phyloP scores from a whole-genome alignment of 2,113 vertebrate species.

The Amblyopsis rosae region DNA sequence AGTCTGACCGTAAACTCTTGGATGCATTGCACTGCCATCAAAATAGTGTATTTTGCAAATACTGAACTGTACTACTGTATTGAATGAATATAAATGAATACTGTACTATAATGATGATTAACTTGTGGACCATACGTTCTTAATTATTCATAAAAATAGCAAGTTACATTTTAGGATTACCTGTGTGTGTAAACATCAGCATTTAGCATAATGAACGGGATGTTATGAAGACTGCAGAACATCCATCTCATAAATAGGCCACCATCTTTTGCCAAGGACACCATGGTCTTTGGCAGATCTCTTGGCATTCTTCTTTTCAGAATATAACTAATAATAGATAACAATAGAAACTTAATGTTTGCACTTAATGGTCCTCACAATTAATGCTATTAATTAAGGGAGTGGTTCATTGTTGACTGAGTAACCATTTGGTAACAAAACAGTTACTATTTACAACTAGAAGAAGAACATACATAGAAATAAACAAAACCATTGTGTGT shows the following conservation, averaged over 20 bases:
- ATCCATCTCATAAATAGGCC: constrained; percentile 8
- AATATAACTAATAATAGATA: background rate
- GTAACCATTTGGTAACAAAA: too few relatives aligned
- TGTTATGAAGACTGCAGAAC: background rate
- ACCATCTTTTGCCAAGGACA: background rate
- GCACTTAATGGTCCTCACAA: background rate
- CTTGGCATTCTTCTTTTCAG: background rate
- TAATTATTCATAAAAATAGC: too few relatives aligned
- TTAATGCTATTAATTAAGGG: too few relatives aligned
- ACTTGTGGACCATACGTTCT: too few relatives aligned
- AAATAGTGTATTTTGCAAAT: too few relatives aligned
- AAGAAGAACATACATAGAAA: background rate
- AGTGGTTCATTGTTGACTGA: too few relatives aligned
- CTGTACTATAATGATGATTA: too few relatives aligned
- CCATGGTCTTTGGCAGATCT: background rate
- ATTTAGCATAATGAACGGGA: constrained; percentile 15
- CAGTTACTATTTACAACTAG: background rate
- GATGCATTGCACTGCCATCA: too few relatives aligned
- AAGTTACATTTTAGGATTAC: too few relatives aligned
- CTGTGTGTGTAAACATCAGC: background rate
- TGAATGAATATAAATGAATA: too few relatives aligned
- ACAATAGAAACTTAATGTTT: background rate
- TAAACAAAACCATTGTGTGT: background rate
- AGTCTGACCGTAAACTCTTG: constrained; percentile 17
- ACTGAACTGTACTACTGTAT: too few relatives aligned